Conservation (phyloP, 2,888 invertebrate genomes). For the Caradrina kadenii region DNA sequence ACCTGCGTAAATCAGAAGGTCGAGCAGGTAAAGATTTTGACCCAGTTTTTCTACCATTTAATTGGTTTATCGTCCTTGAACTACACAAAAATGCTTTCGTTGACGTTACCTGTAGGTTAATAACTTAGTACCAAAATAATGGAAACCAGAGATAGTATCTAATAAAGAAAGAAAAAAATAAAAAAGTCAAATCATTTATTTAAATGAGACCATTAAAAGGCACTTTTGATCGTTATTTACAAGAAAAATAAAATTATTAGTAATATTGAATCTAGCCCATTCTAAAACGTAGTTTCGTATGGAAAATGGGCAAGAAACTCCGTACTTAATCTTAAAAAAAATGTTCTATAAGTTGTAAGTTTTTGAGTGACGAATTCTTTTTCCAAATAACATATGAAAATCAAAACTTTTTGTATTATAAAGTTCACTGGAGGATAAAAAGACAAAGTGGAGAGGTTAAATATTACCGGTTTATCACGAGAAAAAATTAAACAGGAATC, state of each 20-base stretch:
- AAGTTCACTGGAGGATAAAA: constrained; percentile 21
- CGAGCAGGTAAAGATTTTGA: constrained; percentile 25
- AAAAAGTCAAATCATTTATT: too few relatives aligned
- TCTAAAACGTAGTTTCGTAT: too few relatives aligned
- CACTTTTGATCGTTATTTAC: too few relatives aligned
- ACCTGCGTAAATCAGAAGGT: constrained; percentile 1
- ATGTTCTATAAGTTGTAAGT: too few relatives aligned
- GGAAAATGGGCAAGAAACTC: too few relatives aligned
- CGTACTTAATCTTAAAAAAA: too few relatives aligned
- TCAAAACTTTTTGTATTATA: neutral
- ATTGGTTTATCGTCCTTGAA: neutral
- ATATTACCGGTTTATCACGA: constrained; percentile 30
- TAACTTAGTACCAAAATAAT: neutral
- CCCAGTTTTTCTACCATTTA: neutral
- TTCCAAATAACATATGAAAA: constrained; percentile 1
- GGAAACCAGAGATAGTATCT: neutral
- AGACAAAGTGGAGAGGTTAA: neutral
- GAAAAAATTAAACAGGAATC: constrained; percentile 22
- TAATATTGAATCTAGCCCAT: too few relatives aligned
- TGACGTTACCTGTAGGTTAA: neutral
- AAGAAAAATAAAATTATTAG: too few relatives aligned
- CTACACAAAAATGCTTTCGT: neutral
- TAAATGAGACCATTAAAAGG: too few relatives aligned
- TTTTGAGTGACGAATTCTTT: constrained; percentile 15
- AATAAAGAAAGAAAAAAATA: neutral